Evolutionary conservation across 1,140 invertebrate species (phyloP).

Genomic region (Tyrophagus putrescentiae): DNA sequence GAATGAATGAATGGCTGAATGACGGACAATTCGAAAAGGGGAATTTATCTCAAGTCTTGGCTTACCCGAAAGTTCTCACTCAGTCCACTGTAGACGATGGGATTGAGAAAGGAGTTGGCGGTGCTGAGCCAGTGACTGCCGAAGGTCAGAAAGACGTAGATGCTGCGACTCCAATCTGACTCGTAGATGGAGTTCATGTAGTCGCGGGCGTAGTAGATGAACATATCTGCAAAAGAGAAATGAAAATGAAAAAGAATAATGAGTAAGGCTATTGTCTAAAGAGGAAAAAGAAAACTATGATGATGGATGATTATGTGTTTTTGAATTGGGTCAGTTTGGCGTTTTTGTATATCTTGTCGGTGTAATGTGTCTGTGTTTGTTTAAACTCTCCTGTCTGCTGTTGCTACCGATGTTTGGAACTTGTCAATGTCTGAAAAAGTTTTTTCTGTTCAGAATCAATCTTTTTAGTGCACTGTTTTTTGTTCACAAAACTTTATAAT

Average conservation of each 20-base stretch:
- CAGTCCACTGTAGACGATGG: slow-evolving; percentile 73
- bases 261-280: background rate
- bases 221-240: background rate
- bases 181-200: slow-evolving; percentile 7
- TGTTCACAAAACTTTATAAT: no score
- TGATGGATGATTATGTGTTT: no score
- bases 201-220: slow-evolving; percentile 11
- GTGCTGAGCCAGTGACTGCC: slow-evolving; percentile 46
- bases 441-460: no score
- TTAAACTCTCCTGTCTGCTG: no score
- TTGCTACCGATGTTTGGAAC: no score
- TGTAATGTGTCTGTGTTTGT: no score
- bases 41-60: no score
- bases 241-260: background rate
- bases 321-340: background rate
- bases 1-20: background rate
- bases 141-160: slow-evolving; percentile 31
- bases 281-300: no score
- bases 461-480: no score
- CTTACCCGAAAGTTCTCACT: slow-evolving; percentile 66
- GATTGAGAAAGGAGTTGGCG: slow-evolving; percentile 68
- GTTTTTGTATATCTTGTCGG: background rate
- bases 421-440: no score
- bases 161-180: background rate
- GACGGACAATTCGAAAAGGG: no score